Percentiles rank a stretch among this genome's conserved stretches.
phyloP scores from a whole-genome alignment of 2,113 vertebrate genomes.

The Argyrosomus japonicus region DNA sequence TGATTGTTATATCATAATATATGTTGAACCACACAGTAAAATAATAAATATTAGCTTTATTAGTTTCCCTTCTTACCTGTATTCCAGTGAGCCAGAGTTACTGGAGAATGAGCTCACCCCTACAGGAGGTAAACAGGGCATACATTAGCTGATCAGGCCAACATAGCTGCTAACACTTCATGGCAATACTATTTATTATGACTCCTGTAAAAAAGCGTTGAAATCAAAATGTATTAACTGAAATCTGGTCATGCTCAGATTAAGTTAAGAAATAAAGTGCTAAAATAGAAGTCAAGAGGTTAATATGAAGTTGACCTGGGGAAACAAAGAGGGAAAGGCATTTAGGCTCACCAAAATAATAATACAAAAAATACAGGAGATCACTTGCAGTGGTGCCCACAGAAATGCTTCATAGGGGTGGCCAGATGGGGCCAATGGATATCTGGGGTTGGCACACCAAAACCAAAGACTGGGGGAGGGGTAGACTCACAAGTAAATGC shows the following conservation, averaged over 20 bases:
- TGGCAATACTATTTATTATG: neutral
- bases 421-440: no score
- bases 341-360: neutral
- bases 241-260: neutral
- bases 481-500: no score
- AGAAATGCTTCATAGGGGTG: neutral
- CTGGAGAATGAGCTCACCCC: slow-evolving; percentile 77
- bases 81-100: slow-evolving; percentile 80
- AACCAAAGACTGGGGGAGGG: neutral
- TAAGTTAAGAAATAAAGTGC: neutral
- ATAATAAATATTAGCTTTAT: neutral
- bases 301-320: neutral
- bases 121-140: slow-evolving; percentile 73
- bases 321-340: neutral
- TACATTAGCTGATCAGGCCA: slow-evolving; percentile 39
- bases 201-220: neutral
- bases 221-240: neutral
- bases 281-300: neutral
- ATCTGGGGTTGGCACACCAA: neutral
- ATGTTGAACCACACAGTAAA: neutral
- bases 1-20: no score
- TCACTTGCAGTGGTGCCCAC: neutral
- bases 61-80: slow-evolving; percentile 83
- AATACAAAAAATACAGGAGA: neutral
- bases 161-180: neutral